These are phyloP conservation scores for Hypothenemus hampei DNA, from an alignment of 1,140 invertebrate species.

Conservation along the genomic window DNA sequence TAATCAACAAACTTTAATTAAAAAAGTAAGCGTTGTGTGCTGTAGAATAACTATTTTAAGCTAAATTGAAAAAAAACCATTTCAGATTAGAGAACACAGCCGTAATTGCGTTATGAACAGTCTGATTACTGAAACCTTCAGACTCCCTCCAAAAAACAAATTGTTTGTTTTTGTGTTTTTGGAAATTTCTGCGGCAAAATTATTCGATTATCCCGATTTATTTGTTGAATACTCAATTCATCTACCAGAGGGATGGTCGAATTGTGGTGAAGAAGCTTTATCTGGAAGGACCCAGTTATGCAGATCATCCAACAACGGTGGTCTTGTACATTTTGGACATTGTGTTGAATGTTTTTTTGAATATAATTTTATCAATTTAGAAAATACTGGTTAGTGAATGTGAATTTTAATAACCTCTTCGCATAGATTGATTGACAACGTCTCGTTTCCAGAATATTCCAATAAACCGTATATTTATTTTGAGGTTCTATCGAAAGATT, in stretches of 20 bases:
- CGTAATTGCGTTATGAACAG: slow-evolving; percentile 2
- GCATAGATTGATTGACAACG: too few relatives aligned
- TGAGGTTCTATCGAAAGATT: slow-evolving; percentile 38
- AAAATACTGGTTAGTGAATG: slow-evolving; percentile 2
- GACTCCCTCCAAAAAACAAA: slow-evolving; percentile 34
- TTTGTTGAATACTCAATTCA: slow-evolving; percentile 38
- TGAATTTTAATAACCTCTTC: too few relatives aligned
- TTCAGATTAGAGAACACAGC: slow-evolving; percentile 25
- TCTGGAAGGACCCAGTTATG: slow-evolving; percentile 36
- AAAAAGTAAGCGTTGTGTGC: slow-evolving; percentile 21
- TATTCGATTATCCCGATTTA: slow-evolving; percentile 37
- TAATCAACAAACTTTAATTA: slow-evolving; percentile 27
- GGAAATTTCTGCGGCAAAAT: slow-evolving; percentile 33
- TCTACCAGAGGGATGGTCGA: slow-evolving; percentile 35
- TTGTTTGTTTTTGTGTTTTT: slow-evolving; percentile 35
- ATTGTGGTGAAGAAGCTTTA: slow-evolving; percentile 19
- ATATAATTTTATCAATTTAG: slow-evolving; percentile 30
- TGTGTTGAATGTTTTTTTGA: slow-evolving; percentile 35
- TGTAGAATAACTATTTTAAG: neutral
- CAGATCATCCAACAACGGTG: slow-evolving; percentile 20
- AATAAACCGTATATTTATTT: slow-evolving; percentile 38
- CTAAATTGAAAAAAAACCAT: neutral
- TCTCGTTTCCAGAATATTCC: slow-evolving; percentile 21
- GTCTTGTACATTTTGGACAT: slow-evolving; percentile 32
- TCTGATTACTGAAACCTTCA: slow-evolving; percentile 23